Base-by-base conservation (phyloP, 2,113 vertebrate species). In the Falcunculus frontatus region DNA sequence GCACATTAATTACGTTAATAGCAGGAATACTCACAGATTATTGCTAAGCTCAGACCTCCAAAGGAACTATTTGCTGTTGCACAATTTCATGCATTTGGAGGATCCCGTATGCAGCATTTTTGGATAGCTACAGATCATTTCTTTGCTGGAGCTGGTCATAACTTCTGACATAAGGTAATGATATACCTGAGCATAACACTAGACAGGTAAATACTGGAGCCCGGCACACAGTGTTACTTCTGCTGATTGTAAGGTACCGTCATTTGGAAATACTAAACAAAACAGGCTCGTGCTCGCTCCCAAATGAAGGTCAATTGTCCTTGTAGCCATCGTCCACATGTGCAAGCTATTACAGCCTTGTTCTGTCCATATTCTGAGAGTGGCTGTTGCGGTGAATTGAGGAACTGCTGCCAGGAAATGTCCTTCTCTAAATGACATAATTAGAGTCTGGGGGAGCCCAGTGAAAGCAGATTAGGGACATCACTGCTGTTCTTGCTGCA, bases 261-360 rank as follows among this genome's bases (percentile, higher is more conserved):
- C 97, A 65, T 84, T 93, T 93, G 95, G 94, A 97, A 97, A 93
- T 93, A 79, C 53, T 84, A 94, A 97, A 83, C 91, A 87, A 94
- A 94, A 69, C 4, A 84, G 97, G 72, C 65, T 88, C 27, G 41
- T 91, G 91, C 94, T 97, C 46, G 33, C 89, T 97, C 95, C 87
- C 41, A 91, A 84, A 84, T 0, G 47, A 73, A 81, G 89, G 93
- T 96, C 91, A 89, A 84, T 95, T 57, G 96, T 95, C 94, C 85
- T 92, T 32, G 20, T 68, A 92, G 96, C 95, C 90, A 75, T 82
- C 3, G 5, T 33, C 68, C 82, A 97, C 98, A 98, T 98, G 97
- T 98, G 98, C 97, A 98, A 98, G 83, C 97, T 83, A 98, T 98
- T 98, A 98, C 78, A n/a, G 94, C 88, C 95, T 87, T 97, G 96